phyloP scores from a whole-genome alignment of 2,888 invertebrate genomes.

The Callosobruchus maculatus region DNA sequence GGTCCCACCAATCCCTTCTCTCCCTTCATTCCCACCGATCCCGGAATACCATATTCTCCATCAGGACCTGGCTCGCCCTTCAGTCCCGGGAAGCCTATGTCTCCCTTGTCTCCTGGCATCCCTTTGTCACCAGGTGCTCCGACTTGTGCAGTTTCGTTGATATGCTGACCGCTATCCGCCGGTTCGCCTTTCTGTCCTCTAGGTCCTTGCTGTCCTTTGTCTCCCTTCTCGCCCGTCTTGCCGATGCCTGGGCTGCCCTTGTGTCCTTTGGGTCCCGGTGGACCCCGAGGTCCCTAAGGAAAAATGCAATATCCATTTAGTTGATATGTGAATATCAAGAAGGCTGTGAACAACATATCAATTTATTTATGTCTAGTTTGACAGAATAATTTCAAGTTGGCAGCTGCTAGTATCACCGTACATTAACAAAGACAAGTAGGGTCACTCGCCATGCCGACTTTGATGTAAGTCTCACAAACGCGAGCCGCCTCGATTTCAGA shows the following conservation, averaged over 20 bases:
- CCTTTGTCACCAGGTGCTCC: constrained; percentile 57
- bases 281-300: constrained; percentile 64
- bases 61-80: constrained; percentile 68
- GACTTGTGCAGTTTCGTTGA: constrained; percentile 35
- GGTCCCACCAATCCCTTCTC: constrained; percentile 86
- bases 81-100: constrained; percentile 59
- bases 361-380: too few relatives aligned
- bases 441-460: too few relatives aligned
- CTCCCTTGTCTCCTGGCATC: constrained; percentile 60
- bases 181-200: constrained; percentile 56
- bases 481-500: too few relatives aligned
- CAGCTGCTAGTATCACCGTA: too few relatives aligned
- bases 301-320: background rate
- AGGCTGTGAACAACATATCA: too few relatives aligned
- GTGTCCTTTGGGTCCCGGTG: constrained; percentile 65
- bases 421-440: too few relatives aligned
- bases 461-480: too few relatives aligned
- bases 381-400: too few relatives aligned
- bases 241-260: constrained; percentile 62
- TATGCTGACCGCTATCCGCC: constrained; percentile 34
- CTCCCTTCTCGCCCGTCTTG: constrained; percentile 55
- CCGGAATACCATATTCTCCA: constrained; percentile 68
- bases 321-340: too few relatives aligned
- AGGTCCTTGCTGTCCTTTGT: constrained; percentile 56
- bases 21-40: constrained; percentile 67